Percentiles rank a stretch among this genome's conserved stretches.
Conservation (phyloP, 2,797 vertebrate species). For the Sebastes trivittatus region DNA sequence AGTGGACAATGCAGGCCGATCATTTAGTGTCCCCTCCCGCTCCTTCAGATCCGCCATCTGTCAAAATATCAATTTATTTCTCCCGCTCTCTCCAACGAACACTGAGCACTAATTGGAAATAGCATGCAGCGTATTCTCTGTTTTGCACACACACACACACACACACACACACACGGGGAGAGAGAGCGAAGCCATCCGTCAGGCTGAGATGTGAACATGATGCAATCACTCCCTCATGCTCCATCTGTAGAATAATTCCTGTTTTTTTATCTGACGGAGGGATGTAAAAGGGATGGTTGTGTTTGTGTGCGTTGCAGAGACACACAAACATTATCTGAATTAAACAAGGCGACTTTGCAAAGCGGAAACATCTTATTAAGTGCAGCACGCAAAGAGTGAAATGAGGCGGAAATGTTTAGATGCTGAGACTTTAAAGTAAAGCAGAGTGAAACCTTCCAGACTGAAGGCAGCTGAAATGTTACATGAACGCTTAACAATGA, state of each 20-base stretch:
- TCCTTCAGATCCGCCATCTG: conserved; percentile 51
- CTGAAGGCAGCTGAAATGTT: background rate
- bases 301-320: background rate
- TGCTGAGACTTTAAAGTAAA: background rate
- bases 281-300: background rate
- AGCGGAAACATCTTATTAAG: background rate
- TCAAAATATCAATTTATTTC: conserved; percentile 52
- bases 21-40: conserved; percentile 14
- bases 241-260: conserved; percentile 29
- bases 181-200: conserved; percentile 37
- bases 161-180: background rate
- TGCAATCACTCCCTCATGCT: conserved; percentile 41
- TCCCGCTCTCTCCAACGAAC: conserved; percentile 38
- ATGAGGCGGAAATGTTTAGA: background rate
- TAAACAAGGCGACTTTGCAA: background rate
- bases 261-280: conserved; percentile 13
- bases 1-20: conserved; percentile 18
- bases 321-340: background rate
- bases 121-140: conserved; percentile 30
- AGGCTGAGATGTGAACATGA: conserved; percentile 46
- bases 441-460: background rate
- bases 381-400: background rate
- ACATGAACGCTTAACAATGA: too few relatives aligned
- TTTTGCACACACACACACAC: conserved; percentile 21
- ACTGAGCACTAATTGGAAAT: conserved; percentile 58